phyloP scores from a whole-genome alignment of 2,888 invertebrate genomes.

The Tipula vernalis region DNA sequence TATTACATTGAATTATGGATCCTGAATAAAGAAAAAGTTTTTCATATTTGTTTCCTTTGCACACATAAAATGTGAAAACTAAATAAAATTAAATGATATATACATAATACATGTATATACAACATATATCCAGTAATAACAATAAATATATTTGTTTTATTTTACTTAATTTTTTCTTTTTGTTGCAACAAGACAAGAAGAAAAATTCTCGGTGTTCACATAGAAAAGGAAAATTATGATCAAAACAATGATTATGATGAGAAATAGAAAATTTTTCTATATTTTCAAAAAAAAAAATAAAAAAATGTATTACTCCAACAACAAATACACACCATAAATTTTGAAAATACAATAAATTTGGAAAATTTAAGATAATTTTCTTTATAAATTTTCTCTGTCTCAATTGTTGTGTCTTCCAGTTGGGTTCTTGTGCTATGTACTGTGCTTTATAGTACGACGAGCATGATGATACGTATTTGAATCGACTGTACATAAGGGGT shows the following conservation, averaged over 20 bases:
- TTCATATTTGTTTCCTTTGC: not conserved
- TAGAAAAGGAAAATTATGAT: not conserved
- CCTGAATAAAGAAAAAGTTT: not conserved
- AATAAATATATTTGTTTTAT: not conserved
- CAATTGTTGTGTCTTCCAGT: not conserved
- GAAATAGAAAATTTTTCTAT: not conserved
- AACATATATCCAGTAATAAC: not conserved
- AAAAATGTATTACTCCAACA: too few species aligned
- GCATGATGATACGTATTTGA: not conserved
- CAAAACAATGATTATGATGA: not conserved
- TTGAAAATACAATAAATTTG: constrained; percentile 4
- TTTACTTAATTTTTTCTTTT: not conserved
- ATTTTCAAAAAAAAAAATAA: not conserved
- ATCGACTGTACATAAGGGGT: not conserved
- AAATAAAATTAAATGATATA: not conserved
- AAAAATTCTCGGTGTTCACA: not conserved
- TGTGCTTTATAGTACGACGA: not conserved
- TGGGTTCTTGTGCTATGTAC: not conserved
- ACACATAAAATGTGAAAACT: not conserved
- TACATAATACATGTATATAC: not conserved
- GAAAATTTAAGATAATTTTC: not conserved
- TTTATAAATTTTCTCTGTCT: not conserved
- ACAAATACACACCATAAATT: not conserved
- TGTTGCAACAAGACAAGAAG: not conserved
- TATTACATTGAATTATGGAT: constrained; percentile 8